These are phyloP conservation scores for Zosterops hypoxanthus DNA, from an alignment of 2,113 vertebrate genomes.

Conservation along the genomic window DNA sequence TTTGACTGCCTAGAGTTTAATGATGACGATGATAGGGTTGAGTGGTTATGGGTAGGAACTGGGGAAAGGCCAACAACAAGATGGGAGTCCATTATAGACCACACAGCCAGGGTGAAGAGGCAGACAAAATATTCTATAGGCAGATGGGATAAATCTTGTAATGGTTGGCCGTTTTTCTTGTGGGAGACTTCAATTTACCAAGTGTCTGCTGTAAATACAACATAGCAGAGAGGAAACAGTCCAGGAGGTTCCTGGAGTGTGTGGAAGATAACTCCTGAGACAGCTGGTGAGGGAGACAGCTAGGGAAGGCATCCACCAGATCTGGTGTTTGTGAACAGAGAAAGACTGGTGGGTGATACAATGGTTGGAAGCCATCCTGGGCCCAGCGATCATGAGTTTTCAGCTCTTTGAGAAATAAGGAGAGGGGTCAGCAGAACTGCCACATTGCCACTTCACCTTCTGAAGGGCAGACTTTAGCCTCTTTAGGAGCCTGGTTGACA, in stretches of 20 bases:
- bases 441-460: background rate
- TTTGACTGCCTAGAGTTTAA: background rate
- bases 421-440: background rate
- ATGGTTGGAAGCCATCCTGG: background rate
- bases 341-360: background rate
- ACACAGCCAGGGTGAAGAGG: background rate
- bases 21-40: fast-evolving
- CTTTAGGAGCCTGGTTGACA: background rate
- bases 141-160: background rate
- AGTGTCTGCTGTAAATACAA: background rate
- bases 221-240: background rate
- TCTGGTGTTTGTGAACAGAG: background rate
- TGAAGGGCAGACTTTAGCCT: background rate
- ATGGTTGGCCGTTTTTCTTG: background rate
- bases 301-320: background rate
- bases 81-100: background rate
- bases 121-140: background rate
- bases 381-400: background rate
- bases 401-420: background rate
- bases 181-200: background rate
- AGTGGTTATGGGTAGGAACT: background rate
- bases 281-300: background rate
- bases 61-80: background rate
- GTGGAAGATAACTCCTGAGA: background rate
- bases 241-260: background rate